Evolutionary conservation across 2,113 vertebrate species (phyloP).

Genomic region (Irena cyanogastra): DNA sequence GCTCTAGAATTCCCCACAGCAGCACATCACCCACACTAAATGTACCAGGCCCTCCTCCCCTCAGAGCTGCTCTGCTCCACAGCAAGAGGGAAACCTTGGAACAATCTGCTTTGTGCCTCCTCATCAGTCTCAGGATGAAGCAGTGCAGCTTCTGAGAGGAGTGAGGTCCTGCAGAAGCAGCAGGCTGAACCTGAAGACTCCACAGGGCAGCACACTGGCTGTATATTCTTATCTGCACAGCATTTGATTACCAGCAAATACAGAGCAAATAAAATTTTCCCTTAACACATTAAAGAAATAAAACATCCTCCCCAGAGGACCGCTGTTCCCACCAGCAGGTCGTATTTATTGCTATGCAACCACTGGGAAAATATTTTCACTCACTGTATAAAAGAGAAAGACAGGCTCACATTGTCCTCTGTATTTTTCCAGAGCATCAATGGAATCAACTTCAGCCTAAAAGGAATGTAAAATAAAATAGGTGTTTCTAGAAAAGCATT

Average conservation of each 20-base stretch:
- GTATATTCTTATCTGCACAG: not conserved
- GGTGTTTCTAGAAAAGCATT: not conserved
- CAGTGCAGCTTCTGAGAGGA: not conserved
- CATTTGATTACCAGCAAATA: not conserved
- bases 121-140: not conserved
- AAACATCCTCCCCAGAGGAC: not conserved
- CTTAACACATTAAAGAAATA: not conserved
- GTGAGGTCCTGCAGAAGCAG: not conserved
- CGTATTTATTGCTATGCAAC: not conserved
- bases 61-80: not conserved
- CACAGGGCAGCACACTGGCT: not conserved
- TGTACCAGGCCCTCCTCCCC: not conserved
- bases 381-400: slow-evolving; percentile 90
- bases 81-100: not conserved
- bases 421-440: slow-evolving; percentile 84
- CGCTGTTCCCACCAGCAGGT: not conserved
- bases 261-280: not conserved
- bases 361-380: slow-evolving; percentile 32
- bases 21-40: not conserved
- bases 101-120: not conserved
- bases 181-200: not conserved
- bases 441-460: slow-evolving; percentile 87
- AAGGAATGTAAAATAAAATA: not conserved
- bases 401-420: slow-evolving; percentile 88
- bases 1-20: not conserved